These are phyloP conservation scores for Glyphotaelius pellucidus DNA, from an alignment of 2,888 invertebrate species.

Conservation along the genomic window DNA sequence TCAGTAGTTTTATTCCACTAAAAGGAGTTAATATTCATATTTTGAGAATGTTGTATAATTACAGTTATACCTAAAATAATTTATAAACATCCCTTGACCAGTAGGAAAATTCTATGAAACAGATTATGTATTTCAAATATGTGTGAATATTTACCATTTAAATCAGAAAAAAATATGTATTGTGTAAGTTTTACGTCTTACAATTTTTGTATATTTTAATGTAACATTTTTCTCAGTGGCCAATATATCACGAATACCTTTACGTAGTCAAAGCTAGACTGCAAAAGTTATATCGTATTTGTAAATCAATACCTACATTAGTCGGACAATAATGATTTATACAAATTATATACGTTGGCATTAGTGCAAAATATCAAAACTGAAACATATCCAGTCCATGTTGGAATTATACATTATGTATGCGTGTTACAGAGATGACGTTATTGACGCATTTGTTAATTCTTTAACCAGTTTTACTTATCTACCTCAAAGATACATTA, in stretches of 20 bases:
- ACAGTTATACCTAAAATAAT: conserved; percentile 6
- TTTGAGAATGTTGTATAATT: not conserved
- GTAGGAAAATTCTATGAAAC: conserved; percentile 18
- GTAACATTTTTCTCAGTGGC: conserved; percentile 26
- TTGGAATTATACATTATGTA: conserved; percentile 12
- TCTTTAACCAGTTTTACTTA: conserved; percentile 59
- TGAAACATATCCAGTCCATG: conserved; percentile 36
- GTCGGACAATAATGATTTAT: conserved; percentile 31
- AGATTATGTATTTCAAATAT: not conserved
- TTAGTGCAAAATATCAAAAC: not conserved
- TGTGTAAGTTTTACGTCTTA: conserved; percentile 18
- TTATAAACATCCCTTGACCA: conserved; percentile 20
- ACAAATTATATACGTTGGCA: not conserved
- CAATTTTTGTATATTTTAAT: conserved; percentile 14
- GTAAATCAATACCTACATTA: not conserved
- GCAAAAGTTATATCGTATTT: conserved; percentile 6
- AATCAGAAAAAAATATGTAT: not conserved
- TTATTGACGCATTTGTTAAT: conserved; percentile 1
- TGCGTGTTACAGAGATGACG: not conserved
- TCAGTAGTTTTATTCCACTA: not conserved
- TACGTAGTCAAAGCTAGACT: not conserved
- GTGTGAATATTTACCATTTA: conserved; percentile 52
- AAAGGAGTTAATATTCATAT: not conserved
- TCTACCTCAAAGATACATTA: conserved; percentile 61
- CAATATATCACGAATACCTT: conserved; percentile 16